Base-by-base conservation (phyloP, 2,888 invertebrate genomes). In the Lasioglossum zephyrum region DNA sequence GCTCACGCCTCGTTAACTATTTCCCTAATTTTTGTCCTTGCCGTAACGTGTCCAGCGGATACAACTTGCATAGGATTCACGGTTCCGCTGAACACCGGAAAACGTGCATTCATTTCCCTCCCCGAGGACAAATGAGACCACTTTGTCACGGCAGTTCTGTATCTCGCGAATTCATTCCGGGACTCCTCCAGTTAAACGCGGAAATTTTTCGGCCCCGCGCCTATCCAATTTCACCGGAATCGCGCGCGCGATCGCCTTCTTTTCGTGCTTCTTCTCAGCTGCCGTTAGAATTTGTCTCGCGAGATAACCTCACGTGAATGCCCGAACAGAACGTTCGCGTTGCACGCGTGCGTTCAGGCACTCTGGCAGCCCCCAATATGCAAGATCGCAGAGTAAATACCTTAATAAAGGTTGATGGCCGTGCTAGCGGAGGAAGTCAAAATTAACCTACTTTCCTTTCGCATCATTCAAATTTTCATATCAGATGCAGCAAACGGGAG, bases 21-120 rank as follows among this genome's bases (percentile, higher is more conserved):
- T 73, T 66, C 26, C 60, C 73, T 77, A 69, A 77, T 77, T 77
- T 70, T 77, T 69, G 47, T 39, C 39, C 9, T 18, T n/a, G 18
- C 31, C 18, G 26, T 60, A 69, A 69, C 39, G 39, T 9, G 36
- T 9, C 36, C 18, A 18, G 11, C 26, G 11, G 36, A 16, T 69
- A 3, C 36, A 53, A n/a, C 3, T 22, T 53, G 22, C 22, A 36
- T 22, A 36, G 69, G 26, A 26, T 39, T 69, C 69, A 69, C 36
- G 36, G 18, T 69, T 69, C 69, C 22, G 69, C 22, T 36, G 36
- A 69, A 69, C 39, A 69, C 39, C 69, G 69, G 31, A 36, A 69
- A 69, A 69, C 31, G 22, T 9, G 69, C 18, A 36, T 18, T 36
- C 36, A 18, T 22, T 39, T 39, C 63, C 31, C 5, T 9, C 53